These are phyloP conservation scores for Tetrapedia diversipes DNA, from an alignment of 2,888 invertebrate species.

Conservation along the genomic window DNA sequence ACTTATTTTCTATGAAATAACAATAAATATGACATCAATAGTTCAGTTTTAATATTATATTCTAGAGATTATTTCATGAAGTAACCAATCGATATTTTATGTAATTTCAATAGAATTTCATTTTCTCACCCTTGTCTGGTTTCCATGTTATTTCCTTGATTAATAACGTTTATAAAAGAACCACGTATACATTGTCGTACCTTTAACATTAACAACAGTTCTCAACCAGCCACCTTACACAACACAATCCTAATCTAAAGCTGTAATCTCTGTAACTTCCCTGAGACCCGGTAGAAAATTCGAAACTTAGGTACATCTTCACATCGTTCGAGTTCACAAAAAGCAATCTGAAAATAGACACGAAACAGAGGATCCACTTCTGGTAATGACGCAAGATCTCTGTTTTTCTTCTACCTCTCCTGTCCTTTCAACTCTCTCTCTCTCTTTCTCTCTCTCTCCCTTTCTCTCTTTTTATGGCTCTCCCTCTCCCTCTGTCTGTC, in stretches of 20 bases:
- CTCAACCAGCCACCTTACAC: not conserved
- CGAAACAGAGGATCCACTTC: not conserved
- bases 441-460: not conserved
- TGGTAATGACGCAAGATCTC: conserved; percentile 22
- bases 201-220: not conserved
- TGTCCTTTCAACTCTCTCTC: not conserved
- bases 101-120: too few species aligned
- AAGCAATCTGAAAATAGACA: conserved; percentile 3
- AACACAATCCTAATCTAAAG: not conserved
- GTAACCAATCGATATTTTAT: too few species aligned
- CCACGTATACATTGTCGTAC: too few species aligned
- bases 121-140: too few species aligned
- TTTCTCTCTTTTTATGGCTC: not conserved
- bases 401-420: not conserved
- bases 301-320: not conserved
- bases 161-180: not conserved
- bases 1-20: too few species aligned
- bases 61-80: too few species aligned
- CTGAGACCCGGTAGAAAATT: not conserved
- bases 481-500: not conserved
- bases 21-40: too few species aligned
- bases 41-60: too few species aligned
- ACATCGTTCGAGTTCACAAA: not conserved
- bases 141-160: too few species aligned
- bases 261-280: not conserved